Evolutionary conservation across 1,140 invertebrate genomes (phyloP), one percentile per base, ranked within the genome.

Genomic region (Calephelis virginiensis): DNA sequence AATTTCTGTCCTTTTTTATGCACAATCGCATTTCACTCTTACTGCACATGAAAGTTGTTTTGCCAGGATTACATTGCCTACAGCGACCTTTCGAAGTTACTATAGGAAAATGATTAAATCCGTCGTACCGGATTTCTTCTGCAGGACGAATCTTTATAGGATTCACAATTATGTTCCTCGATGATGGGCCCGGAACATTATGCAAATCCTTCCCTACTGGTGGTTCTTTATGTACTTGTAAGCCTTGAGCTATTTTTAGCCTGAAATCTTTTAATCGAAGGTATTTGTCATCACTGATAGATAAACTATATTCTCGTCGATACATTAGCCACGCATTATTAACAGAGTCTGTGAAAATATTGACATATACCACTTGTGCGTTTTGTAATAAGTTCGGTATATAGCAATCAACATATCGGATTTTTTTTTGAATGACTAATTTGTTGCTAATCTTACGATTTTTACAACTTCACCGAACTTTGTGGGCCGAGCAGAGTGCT

Each of bases 321-420:
- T 46, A 46, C 11, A 46, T 1, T 9, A 46, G 1, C 45, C 45
- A 46, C 45, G 5, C 45, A n/a, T 48, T 48, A 48, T 48, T 48
- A 6, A 48, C 47, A 48, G 47, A 8, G 8, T 8, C 47, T 48
- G 47, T 10, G 47, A 48, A 48, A 12, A 48, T 10, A 48, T 48
- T 10, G 47, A 8, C 47, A 48, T 48, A 48, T 48, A 48, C 47
- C 47, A 48, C 10, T 48, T 48, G 47, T 48, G 12, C 47, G 47
- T 48, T 48, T 48, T 48, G 10, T 48, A 48, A 48, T 48, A 48
- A 48, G 47, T 48, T 48, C 47, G 47, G 47, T n/a, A 48, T 48
- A 12, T 12, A 10, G 47, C 47, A 48, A 48, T 48, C 10, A 48
- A 48, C 47, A 48, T 48, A 48, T 48, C 47, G 8, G 47, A 48